Percentiles rank a stretch among this genome's conserved stretches.
Conservation (phyloP, 1,140 invertebrate species). For the Tetramorium parvispinum region DNA sequence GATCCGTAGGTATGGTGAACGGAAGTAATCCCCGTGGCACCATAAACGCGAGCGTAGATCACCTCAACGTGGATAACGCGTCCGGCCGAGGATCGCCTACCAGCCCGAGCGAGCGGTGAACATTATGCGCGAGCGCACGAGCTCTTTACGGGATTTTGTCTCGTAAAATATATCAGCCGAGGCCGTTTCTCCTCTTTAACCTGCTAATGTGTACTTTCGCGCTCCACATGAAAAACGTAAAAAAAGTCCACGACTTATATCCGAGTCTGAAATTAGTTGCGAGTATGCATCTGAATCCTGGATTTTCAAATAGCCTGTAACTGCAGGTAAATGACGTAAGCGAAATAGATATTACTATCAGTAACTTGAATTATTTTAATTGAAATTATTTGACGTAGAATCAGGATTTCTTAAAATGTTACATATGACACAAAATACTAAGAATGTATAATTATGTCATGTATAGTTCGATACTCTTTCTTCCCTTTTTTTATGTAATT, state of each 20-base stretch:
- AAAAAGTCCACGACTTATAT: background rate
- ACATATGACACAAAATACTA: background rate
- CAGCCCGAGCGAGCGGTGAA: background rate
- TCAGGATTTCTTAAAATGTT: background rate
- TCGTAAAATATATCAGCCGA: conserved; percentile 17
- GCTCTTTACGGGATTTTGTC: conserved; percentile 41
- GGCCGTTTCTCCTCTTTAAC: background rate
- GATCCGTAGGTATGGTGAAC: conserved; percentile 46
- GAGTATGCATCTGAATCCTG: background rate
- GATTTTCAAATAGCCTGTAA: background rate
- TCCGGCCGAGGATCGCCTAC: conserved; percentile 47
- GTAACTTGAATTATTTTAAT: background rate
- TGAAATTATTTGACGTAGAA: background rate
- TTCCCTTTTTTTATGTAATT: too few relatives aligned
- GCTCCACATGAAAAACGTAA: background rate
- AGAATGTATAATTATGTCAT: background rate
- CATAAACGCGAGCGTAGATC: conserved; percentile 63
- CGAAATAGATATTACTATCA: background rate
- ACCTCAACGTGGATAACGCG: conserved; percentile 50
- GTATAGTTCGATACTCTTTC: background rate
- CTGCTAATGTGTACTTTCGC: background rate
- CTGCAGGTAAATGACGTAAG: background rate
- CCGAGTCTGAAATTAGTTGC: background rate
- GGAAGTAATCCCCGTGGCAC: conserved; percentile 61
- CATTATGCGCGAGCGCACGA: conserved; percentile 16